phyloP scores from a whole-genome alignment of 2,797 vertebrate species.

The Xenentodon cancila region DNA sequence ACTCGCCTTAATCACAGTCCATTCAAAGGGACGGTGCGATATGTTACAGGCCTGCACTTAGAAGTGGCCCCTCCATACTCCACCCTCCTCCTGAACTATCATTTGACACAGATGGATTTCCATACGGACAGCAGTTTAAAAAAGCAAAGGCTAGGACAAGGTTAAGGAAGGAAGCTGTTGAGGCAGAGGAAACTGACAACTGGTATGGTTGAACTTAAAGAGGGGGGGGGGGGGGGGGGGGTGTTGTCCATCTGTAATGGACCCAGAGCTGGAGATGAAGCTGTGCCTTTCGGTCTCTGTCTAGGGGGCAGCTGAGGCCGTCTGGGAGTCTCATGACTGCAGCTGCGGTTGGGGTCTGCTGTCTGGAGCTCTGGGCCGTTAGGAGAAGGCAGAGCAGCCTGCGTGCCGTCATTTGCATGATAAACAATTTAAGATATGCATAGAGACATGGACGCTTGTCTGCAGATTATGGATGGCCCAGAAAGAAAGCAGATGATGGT shows the following conservation, averaged over 20 bases:
- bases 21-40: constrained; percentile 32
- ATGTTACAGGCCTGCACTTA: constrained; percentile 34
- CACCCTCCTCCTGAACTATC: constrained; percentile 44
- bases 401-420: constrained; percentile 81
- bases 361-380: constrained; percentile 74
- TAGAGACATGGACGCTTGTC: constrained; percentile 72
- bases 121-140: constrained; percentile 21
- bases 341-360: constrained; percentile 75
- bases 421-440: constrained; percentile 86
- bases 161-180: constrained; percentile 29
- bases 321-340: constrained; percentile 73
- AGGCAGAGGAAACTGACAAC: constrained; percentile 28
- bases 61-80: constrained; percentile 22
- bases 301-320: constrained; percentile 75
- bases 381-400: constrained; percentile 73
- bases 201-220: constrained; percentile 35
- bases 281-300: constrained; percentile 43
- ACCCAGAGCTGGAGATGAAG: constrained; percentile 35
- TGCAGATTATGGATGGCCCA: constrained; percentile 78
- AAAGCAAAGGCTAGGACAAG: not conserved
- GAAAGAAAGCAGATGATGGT: constrained; percentile 75
- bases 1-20: constrained; percentile 28
- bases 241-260: constrained; percentile 12
- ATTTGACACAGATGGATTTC: constrained; percentile 51
- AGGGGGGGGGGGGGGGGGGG: not conserved